These are phyloP conservation scores for Sipunculus nudus DNA, from an alignment of 2,888 invertebrate genomes.

Conservation along the genomic window DNA sequence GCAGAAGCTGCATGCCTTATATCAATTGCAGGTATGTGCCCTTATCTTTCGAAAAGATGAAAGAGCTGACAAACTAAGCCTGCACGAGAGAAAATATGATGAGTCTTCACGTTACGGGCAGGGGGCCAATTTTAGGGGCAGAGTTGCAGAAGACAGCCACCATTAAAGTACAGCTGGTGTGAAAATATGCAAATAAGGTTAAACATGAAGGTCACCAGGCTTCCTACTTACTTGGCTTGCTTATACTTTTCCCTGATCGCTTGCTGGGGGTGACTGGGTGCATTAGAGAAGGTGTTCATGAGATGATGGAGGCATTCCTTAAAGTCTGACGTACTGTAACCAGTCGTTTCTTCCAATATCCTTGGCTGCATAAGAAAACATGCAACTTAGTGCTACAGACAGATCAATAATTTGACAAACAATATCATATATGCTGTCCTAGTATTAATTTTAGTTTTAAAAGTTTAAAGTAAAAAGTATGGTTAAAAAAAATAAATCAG, in stretches of 20 bases:
- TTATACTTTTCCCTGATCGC: conserved; percentile 92
- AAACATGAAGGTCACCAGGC: not conserved
- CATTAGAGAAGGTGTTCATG: conserved; percentile 76
- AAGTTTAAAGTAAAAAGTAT: no score
- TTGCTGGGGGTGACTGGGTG: conserved; percentile 77
- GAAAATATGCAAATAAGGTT: no score
- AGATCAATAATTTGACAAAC: not conserved
- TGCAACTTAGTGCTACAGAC: not conserved
- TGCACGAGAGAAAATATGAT: no score
- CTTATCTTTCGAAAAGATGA: no score
- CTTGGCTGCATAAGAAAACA: conserved; percentile 41
- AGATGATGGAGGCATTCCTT: conserved; percentile 76
- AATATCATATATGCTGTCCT: not conserved
- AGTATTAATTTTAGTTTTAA: not conserved
- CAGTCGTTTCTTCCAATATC: conserved; percentile 74
- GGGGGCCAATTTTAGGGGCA: no score
- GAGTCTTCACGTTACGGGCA: no score
- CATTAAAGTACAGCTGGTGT: not conserved
- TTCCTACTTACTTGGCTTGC: conserved; percentile 61
- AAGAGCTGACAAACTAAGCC: no score
- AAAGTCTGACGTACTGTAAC: conserved; percentile 76
- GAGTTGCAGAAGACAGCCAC: no score
- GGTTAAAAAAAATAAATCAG: no score
- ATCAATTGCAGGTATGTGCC: no score
- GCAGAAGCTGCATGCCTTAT: no score